Evolutionary conservation across 1,140 invertebrate genomes (phyloP).

Genomic region (Antheraea mylitta): DNA sequence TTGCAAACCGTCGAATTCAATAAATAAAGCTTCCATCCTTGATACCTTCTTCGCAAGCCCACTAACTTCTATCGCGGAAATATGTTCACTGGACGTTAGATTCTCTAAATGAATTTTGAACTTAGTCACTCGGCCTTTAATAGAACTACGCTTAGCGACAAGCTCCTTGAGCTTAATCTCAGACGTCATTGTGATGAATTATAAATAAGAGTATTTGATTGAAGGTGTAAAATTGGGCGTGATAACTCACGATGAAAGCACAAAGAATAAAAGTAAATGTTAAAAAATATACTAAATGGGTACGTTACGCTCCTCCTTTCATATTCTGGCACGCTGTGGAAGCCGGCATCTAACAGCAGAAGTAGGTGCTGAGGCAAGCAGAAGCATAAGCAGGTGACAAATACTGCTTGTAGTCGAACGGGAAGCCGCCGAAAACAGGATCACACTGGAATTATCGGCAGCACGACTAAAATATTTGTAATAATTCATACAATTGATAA

Average conservation of each 20-base stretch:
- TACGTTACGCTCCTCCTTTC: not conserved
- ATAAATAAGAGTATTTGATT: not conserved
- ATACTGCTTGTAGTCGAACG: not conserved
- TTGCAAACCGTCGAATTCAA: slow-evolving; percentile 31
- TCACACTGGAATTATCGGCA: not conserved
- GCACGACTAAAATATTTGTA: not conserved
- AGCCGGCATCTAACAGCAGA: not conserved
- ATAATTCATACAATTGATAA: no score
- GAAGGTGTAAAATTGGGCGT: not conserved
- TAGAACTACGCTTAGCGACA: not conserved
- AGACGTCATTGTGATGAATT: not conserved
- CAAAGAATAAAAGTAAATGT: not conserved
- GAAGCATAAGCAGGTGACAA: no score
- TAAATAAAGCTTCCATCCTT: slow-evolving; percentile 15
- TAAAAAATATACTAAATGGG: not conserved
- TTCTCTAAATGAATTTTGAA: slow-evolving; percentile 24
- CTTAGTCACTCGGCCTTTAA: slow-evolving; percentile 15
- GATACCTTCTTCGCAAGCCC: slow-evolving; percentile 17
- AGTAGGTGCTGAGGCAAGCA: no score
- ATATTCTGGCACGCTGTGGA: not conserved
- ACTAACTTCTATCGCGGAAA: slow-evolving; percentile 16
- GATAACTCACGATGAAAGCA: not conserved
- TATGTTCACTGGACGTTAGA: not conserved
- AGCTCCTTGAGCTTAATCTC: not conserved
- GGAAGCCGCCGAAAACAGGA: not conserved